Conservation (phyloP, 2,888 invertebrate genomes). For the Papilio gigon region DNA sequence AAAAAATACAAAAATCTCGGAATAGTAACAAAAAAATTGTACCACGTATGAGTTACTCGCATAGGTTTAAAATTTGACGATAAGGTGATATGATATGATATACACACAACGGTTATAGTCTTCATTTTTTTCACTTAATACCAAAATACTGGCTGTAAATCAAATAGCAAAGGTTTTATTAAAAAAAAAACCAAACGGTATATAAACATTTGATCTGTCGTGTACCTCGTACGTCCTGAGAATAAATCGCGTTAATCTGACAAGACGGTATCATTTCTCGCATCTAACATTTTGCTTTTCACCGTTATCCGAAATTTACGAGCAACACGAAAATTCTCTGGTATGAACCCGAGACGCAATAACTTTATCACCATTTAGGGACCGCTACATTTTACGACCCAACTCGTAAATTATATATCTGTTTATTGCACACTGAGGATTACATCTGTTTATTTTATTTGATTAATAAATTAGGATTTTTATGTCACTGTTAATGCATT, state of each 20-base stretch:
- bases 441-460: conserved; percentile 20
- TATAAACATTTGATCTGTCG: not conserved
- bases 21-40: too few relatives aligned
- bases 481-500: not conserved
- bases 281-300: conserved; percentile 31
- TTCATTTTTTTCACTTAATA: too few relatives aligned
- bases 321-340: conserved; percentile 26
- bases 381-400: conserved; percentile 29
- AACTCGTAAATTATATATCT: conserved; percentile 32
- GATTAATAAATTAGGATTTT: conserved; percentile 19
- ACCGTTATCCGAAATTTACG: conserved; percentile 35
- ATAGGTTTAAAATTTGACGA: too few relatives aligned
- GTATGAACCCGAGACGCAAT: conserved; percentile 21
- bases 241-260: conserved; percentile 30
- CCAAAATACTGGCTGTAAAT: too few relatives aligned
- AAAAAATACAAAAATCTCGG: too few relatives aligned
- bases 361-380: conserved; percentile 34
- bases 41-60: too few relatives aligned
- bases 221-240: conserved; percentile 2
- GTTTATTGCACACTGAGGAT: conserved; percentile 28
- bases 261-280: conserved; percentile 28
- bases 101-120: too few relatives aligned
- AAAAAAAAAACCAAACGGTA: not conserved
- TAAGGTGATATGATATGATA: too few relatives aligned
- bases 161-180: not conserved